Base-by-base conservation (phyloP, 2,888 invertebrate genomes). In the Nymphalis c-album region DNA sequence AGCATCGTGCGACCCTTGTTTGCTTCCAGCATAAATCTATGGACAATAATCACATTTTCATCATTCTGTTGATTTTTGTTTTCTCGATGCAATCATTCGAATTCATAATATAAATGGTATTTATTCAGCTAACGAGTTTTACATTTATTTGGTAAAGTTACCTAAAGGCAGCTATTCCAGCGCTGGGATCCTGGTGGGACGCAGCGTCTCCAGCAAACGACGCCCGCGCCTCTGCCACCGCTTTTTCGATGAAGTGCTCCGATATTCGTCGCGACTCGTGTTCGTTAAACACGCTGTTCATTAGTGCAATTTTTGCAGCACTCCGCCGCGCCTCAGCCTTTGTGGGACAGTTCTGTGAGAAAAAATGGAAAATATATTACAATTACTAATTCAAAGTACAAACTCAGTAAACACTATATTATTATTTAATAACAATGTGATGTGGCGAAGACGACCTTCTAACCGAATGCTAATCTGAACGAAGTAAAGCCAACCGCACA, bases 211-310 rank as follows among this genome's bases (percentile, higher is more conserved):
- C 95, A 63, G 96, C 96, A 83, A 97, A 97, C 55, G 97, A 97
- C 46, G 96, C 95, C 60, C 97, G 93, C n/a, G 98, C 98, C 86
- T 98, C 98, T 20, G 96, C 94, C 47, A 98, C 97, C 47, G 98
- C 98, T 88, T 97, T 97, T 84, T 97, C 97, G 65, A 98, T 98
- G 85, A 98, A 98, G 81, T 97, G 97, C 81, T 98, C 98, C 7
- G 97, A 97, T 78, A 98, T 98, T 76, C 96, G 94, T 68, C 98
- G 93, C 1, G 97, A 97, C 53, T 98, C 98, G 87, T 98, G 98
- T 81, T 98, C 98, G 85, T 98, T 98, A 89, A 98, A 98, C 61
- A 98, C 98, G 13, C 98, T 98, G 91, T 98, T 98, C 98, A 98
- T 98, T 20, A 98, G 93, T 1, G 98, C 98, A 75, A 98, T 98